phyloP scores from a whole-genome alignment of 1,140 invertebrate species.

The Apolygus lucorum region DNA sequence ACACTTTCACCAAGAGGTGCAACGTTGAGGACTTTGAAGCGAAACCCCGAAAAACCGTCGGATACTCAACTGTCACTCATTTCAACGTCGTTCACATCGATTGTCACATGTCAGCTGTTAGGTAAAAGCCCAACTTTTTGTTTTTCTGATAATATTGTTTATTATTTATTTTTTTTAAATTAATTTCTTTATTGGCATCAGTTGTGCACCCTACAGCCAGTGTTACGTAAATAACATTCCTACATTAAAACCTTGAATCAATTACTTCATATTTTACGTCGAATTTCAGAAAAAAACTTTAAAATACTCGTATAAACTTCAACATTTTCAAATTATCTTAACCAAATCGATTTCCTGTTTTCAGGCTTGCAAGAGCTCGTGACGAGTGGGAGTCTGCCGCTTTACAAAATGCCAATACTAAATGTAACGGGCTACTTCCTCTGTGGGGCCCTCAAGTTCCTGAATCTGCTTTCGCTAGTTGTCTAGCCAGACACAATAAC shows the following conservation, averaged over 20 bases:
- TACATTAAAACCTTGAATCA: too few relatives aligned
- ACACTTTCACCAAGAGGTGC: conserved; percentile 93
- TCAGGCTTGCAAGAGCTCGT: conserved; percentile 55
- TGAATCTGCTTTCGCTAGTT: conserved; percentile 88
- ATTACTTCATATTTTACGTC: too few relatives aligned
- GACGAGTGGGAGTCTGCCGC: conserved; percentile 98
- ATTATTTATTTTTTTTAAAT: too few relatives aligned
- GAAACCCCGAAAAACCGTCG: conserved; percentile 70
- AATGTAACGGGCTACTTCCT: conserved; percentile 91
- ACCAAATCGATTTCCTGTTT: conserved; percentile 30
- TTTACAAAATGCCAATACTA: conserved; percentile 93
- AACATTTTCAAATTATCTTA: too few relatives aligned
- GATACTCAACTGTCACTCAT: conserved; percentile 92
- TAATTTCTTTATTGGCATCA: too few relatives aligned
- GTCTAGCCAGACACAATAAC: conserved; percentile 80
- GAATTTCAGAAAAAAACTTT: too few relatives aligned
- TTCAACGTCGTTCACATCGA: conserved; percentile 98
- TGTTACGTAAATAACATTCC: too few relatives aligned
- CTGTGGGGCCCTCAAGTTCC: conserved; percentile 93
- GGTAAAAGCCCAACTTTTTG: too few relatives aligned
- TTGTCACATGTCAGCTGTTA: conserved; percentile 92
- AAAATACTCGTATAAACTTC: not conserved
- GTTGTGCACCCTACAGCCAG: too few relatives aligned
- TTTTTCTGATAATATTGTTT: too few relatives aligned
- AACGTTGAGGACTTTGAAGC: conserved; percentile 90